phyloP scores from a whole-genome alignment of 2,113 vertebrate genomes.

The Orthonyx spaldingii region DNA sequence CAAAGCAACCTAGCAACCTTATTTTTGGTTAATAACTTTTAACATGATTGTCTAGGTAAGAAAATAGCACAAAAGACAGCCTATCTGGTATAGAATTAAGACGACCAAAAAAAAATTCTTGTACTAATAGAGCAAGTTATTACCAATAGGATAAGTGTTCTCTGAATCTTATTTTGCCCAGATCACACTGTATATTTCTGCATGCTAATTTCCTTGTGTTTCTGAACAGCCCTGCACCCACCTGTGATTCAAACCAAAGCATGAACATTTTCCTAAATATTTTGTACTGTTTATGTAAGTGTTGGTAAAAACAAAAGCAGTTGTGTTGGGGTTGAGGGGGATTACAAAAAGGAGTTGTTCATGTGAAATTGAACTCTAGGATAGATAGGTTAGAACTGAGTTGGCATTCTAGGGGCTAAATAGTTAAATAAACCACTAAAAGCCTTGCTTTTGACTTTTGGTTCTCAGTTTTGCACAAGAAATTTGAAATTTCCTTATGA shows the following conservation, averaged over 20 bases:
- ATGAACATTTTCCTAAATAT: neutral
- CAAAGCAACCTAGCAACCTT: neutral
- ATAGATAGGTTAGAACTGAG: neutral
- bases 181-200: fast-evolving
- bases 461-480: neutral
- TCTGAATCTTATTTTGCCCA: neutral
- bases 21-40: neutral
- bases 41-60: neutral
- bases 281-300: neutral
- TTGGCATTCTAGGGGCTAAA: neutral
- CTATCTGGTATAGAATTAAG: neutral
- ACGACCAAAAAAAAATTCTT: neutral
- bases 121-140: neutral
- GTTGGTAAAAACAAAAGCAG: neutral
- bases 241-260: neutral
- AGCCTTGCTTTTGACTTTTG: neutral
- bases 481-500: neutral
- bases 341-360: neutral
- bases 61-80: neutral
- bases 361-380: neutral
- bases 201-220: neutral
- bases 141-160: neutral
- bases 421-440: neutral
- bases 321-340: fast-evolving
- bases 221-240: neutral